Evolutionary conservation across 1,140 invertebrate species (phyloP).

Genomic region (Microplitis mediator): DNA sequence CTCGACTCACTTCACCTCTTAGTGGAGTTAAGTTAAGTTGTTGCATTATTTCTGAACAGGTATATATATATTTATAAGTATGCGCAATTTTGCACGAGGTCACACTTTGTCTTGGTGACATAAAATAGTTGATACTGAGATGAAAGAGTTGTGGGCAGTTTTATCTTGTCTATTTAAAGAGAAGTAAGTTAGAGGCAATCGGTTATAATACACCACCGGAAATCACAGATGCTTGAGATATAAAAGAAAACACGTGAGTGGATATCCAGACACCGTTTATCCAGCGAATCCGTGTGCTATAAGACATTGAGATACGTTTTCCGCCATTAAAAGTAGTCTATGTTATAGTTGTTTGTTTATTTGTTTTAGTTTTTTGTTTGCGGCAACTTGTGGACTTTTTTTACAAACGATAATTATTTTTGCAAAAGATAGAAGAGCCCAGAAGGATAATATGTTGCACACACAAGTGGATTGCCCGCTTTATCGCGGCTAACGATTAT

Average conservation of each 20-base stretch:
- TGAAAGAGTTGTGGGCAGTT: not conserved
- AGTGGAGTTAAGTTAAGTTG: no score
- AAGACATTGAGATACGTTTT: conserved; percentile 17
- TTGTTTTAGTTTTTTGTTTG: conserved; percentile 1
- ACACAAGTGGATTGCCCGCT: not conserved
- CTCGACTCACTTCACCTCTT: no score
- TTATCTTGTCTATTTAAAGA: conserved; percentile 2
- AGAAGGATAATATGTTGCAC: not conserved
- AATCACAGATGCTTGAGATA: not conserved
- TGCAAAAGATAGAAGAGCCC: not conserved
- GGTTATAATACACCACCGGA: not conserved
- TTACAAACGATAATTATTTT: not conserved
- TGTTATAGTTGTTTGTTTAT: not conserved
- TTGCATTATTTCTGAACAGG: no score
- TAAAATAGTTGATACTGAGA: not conserved
- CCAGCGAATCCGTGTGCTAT: not conserved
- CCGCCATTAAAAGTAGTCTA: not conserved
- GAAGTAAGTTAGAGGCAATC: not conserved
- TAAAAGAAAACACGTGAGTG: no score
- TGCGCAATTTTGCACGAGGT: no score
- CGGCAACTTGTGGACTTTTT: not conserved
- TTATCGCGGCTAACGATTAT: conserved; percentile 27
- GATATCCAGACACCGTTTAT: not conserved
- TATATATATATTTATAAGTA: no score
- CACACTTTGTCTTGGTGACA: no score